Evolutionary conservation across 1,140 invertebrate genomes (phyloP), one percentile per base, ranked within the genome.

Genomic region (Scaptomyza graminum): DNA sequence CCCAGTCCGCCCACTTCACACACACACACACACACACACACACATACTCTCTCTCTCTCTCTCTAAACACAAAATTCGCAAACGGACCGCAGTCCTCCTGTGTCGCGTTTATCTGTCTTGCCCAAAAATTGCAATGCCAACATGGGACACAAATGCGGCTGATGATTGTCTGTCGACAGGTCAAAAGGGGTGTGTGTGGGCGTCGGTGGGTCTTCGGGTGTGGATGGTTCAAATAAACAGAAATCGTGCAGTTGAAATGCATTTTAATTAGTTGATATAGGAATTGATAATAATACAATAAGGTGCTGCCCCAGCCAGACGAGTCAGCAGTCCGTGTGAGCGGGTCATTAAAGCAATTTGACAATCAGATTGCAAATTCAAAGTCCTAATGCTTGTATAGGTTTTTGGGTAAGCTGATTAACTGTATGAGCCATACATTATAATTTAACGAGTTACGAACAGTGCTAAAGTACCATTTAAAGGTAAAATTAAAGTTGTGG

Each of bases 121-220:
- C 13, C 41, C 12, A 70, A 57, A 46, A 57, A 57, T 34, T 70
- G 67, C 67, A 61, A 50, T 56, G 44, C 55, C 54, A 67, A 61
- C 75, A 65, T 51, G 52, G 70, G 47, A 65, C 64, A 61, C 70
- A 69, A 79, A 78, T 74, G 75, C 46, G 67, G 73, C 61, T 22
- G 46, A 59, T 71, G 66, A 77, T 70, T 75, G 66, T 50, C 67
- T 49, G 55, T 62, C 37, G 34, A 28, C 54, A 54, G 72, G 46
- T 74, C 41, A 52, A 22, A 51, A 25, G 39, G 7, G 54, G 13
- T 37, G 5, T n/a, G 46, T 31, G 47, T 34, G 39, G 16, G 16
- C 11, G 13, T n/a, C 16, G 11, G 18, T 1, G 31, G 1, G 8
- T n/a, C n/a, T n/a, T n/a, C n/a, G 49, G 39, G 12, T 46, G 28